Evolutionary conservation across 2,888 invertebrate genomes (phyloP).

Genomic region (Polylopha cassiicola): DNA sequence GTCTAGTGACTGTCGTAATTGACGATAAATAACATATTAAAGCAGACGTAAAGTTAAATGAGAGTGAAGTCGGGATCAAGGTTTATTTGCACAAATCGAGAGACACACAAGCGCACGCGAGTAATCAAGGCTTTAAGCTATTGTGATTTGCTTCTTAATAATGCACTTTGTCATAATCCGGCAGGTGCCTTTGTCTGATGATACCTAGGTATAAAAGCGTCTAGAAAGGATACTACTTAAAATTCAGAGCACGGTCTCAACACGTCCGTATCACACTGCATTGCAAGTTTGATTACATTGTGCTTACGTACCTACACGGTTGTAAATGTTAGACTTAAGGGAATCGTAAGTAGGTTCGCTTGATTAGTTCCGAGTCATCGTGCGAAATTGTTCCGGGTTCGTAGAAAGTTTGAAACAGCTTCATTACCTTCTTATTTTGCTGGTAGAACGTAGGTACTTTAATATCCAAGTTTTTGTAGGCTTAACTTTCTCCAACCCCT

Average conservation of each 20-base stretch:
- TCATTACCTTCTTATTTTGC: slow-evolving; percentile 1
- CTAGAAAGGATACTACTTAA: slow-evolving; percentile 10
- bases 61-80: not conserved
- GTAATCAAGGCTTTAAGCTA: slow-evolving; percentile 18
- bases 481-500: slow-evolving; percentile 8
- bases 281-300: slow-evolving; percentile 13
- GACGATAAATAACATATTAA: slow-evolving; percentile 9
- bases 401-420: not conserved
- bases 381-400: not conserved
- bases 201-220: not conserved
- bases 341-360: not conserved
- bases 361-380: slow-evolving; percentile 1
- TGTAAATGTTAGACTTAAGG: not conserved
- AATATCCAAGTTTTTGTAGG: no score
- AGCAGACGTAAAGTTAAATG: slow-evolving; percentile 5
- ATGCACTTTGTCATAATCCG: slow-evolving; percentile 18
- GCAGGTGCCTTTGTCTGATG: slow-evolving; percentile 15
- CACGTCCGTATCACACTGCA: slow-evolving; percentile 7
- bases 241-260: slow-evolving; percentile 11
- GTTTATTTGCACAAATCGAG: slow-evolving; percentile 6
- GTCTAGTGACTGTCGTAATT: not conserved
- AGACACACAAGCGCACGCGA: slow-evolving; percentile 7
- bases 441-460: no score
- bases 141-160: slow-evolving; percentile 17
- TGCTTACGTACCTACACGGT: not conserved